These are phyloP conservation scores for Eudemis profundana DNA, from an alignment of 2,888 invertebrate genomes.

Conservation along the genomic window DNA sequence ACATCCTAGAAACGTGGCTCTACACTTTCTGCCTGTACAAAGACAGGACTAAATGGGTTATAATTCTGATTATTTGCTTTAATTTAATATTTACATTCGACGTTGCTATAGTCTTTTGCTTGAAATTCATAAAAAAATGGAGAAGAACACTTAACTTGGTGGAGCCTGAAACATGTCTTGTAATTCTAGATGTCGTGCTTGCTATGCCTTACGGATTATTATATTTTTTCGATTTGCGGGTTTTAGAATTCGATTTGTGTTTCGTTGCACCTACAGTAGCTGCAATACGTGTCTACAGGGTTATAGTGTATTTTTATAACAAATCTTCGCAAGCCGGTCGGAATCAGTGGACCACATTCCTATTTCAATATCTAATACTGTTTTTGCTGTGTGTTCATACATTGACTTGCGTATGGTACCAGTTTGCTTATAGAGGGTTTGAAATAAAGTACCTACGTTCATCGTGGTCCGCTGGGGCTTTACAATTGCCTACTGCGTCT, in stretches of 20 bases:
- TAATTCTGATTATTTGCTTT: slow-evolving; percentile 64
- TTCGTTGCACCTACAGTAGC: slow-evolving; percentile 72
- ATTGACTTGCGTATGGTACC: slow-evolving; percentile 79
- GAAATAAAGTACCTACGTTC: slow-evolving; percentile 65
- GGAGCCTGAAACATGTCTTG: slow-evolving; percentile 69
- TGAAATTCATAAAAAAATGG: slow-evolving; percentile 77
- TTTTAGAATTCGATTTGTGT: slow-evolving; percentile 61
- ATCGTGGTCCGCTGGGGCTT: slow-evolving; percentile 73
- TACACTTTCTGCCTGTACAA: slow-evolving; percentile 67
- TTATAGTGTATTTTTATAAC: slow-evolving; percentile 73
- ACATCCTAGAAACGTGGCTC: slow-evolving; percentile 70
- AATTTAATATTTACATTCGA: slow-evolving; percentile 71
- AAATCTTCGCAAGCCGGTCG: slow-evolving; percentile 78
- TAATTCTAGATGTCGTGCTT: slow-evolving; percentile 67
- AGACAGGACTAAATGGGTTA: slow-evolving; percentile 63
- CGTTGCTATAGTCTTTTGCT: slow-evolving; percentile 67
- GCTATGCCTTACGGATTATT: slow-evolving; percentile 73
- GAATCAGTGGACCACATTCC: slow-evolving; percentile 79
- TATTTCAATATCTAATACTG: slow-evolving; percentile 77
- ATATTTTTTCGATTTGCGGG: slow-evolving; percentile 60
- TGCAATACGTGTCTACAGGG: slow-evolving; percentile 72
- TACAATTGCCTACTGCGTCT: slow-evolving; percentile 70
- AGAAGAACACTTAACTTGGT: slow-evolving; percentile 76
- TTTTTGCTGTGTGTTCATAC: slow-evolving; percentile 77
- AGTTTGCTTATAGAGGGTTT: slow-evolving; percentile 71